phyloP scores from a whole-genome alignment of 1,140 invertebrate genomes.

The Drosophila tsacasi region DNA sequence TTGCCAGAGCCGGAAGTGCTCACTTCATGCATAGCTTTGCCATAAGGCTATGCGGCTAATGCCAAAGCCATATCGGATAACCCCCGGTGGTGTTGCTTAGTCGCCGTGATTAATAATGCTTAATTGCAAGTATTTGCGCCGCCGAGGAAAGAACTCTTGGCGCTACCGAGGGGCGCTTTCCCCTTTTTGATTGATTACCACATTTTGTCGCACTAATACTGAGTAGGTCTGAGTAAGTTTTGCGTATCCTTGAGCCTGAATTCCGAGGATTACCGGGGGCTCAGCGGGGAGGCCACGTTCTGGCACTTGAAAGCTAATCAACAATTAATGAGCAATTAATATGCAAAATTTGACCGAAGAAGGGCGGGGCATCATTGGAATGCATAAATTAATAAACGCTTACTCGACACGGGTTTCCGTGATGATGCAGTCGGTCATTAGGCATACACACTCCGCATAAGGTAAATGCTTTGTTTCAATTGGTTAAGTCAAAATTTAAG shows the following conservation, averaged over 20 bases:
- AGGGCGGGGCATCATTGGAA: constrained; percentile 45
- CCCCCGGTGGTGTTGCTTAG: constrained; percentile 53
- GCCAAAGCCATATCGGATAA: constrained; percentile 22
- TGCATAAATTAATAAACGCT: constrained; percentile 71
- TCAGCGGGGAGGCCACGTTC: constrained; percentile 27
- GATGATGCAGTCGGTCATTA: constrained; percentile 23
- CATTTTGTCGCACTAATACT: constrained; percentile 78
- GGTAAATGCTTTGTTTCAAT: constrained; percentile 23
- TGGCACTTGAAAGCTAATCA: constrained; percentile 73
- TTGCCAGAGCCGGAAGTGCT: constrained; percentile 65
- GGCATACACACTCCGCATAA: constrained; percentile 13
- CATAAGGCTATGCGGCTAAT: constrained; percentile 10
- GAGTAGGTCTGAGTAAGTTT: constrained; percentile 56
- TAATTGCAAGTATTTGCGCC: constrained; percentile 78
- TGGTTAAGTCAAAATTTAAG: constrained; percentile 17
- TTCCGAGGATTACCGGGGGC: constrained; percentile 52
- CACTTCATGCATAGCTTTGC: constrained; percentile 46
- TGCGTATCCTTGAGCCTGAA: constrained; percentile 65
- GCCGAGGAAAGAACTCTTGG: constrained; percentile 32
- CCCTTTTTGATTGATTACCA: constrained; percentile 76
- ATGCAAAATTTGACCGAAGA: constrained; percentile 64
- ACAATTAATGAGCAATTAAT: constrained; percentile 84
- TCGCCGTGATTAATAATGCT: constrained; percentile 81
- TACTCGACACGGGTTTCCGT: constrained; percentile 3
- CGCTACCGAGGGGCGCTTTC: constrained; percentile 10